These are phyloP conservation scores for Hyperoodon ampullatus DNA, from an alignment of 2,113 vertebrate genomes.

Conservation along the genomic window DNA sequence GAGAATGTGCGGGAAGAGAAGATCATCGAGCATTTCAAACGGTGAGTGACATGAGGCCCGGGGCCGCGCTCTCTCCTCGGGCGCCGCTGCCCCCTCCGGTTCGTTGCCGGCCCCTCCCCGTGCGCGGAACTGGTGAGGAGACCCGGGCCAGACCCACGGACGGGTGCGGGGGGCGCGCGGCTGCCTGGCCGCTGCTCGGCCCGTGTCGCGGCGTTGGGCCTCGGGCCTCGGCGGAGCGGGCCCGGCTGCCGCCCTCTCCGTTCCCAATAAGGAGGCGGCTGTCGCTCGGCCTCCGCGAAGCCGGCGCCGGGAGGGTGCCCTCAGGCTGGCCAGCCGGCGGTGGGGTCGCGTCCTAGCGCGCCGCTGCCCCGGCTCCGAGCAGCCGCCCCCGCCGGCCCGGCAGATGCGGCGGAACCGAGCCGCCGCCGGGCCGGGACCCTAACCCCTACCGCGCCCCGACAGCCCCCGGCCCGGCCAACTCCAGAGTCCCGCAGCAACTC, in stretches of 20 bases:
- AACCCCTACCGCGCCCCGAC: neutral
- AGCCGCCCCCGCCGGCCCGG: neutral
- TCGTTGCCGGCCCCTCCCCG: slow-evolving; percentile 52
- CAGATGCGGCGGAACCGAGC: neutral
- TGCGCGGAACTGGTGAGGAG: slow-evolving; percentile 14
- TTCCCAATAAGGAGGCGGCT: neutral
- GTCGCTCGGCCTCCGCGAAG: neutral
- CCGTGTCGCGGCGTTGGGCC: slow-evolving; percentile 1
- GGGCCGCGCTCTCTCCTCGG: slow-evolving; percentile 18
- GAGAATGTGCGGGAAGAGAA: slow-evolving; percentile 99
- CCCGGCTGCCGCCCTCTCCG: neutral
- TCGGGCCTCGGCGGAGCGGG: neutral
- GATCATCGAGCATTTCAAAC: slow-evolving; percentile 99
- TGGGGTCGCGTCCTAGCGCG: slow-evolving; percentile 39
- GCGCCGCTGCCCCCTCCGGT: slow-evolving; percentile 34
- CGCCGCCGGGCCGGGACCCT: neutral
- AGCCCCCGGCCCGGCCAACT: neutral
- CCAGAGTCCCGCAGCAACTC: neutral
- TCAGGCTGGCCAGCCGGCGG: neutral
- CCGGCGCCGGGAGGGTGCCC: neutral
- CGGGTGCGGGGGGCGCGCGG: neutral
- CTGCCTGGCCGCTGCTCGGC: neutral
- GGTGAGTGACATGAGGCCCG: slow-evolving; percentile 89
- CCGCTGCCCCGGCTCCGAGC: neutral
- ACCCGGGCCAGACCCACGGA: neutral